Evolutionary conservation across 2,888 invertebrate genomes (phyloP), one percentile per base, ranked within the genome.

Genomic region (Bembecia ichneumoniformis): DNA sequence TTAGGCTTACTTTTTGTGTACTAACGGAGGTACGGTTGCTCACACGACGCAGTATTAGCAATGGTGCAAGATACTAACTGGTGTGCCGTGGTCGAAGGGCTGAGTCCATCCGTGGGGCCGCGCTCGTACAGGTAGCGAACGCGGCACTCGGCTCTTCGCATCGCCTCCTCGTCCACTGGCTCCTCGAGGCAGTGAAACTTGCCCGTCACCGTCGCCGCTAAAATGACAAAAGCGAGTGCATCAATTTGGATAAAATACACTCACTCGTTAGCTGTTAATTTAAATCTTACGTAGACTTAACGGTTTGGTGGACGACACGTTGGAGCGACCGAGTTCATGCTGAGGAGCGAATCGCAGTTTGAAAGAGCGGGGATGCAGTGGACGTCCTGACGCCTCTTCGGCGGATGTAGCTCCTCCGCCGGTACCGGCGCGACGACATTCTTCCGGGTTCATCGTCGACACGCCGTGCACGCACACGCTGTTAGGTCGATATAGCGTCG

Each of bases 321-420:
- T 60, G 13, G 86, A 87, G 60, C 82, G 82, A 40, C 87, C 87
- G 45, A 62, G 71, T 65, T 83, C 84, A 50, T 77, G 72, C 53
- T 67, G 71, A n/a, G 73, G 56, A 50, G 82, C 82, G 62, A 86
- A 86, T 5, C 82, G 74, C 52, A 86, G 63, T 67, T 81, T 80
- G 64, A 86, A 84, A 48, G 82, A 71, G 52, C 64, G 66, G 53
- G 62, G 47, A 59, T 69, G 69, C 44, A 58, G 53, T 3, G 40
- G 40, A 1, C 13, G 7, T 2, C 44, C 16, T 4, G 44, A n/a
- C 40, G 3, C 40, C n/a, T 40, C 40, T 14, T 13, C 44, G 34
- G 14, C 35, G 20, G 36, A 17, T 14, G 5, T 4, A 11, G 14
- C 49, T 20, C 43, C 34, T 40, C 49, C 28, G 28, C 46, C 43